A percentile compares a stretch with the other conserved stretches of the same genome.
Evolutionary conservation across 1,140 invertebrate genomes (phyloP).

Genomic region (Pseudachorutes palmiensis): DNA sequence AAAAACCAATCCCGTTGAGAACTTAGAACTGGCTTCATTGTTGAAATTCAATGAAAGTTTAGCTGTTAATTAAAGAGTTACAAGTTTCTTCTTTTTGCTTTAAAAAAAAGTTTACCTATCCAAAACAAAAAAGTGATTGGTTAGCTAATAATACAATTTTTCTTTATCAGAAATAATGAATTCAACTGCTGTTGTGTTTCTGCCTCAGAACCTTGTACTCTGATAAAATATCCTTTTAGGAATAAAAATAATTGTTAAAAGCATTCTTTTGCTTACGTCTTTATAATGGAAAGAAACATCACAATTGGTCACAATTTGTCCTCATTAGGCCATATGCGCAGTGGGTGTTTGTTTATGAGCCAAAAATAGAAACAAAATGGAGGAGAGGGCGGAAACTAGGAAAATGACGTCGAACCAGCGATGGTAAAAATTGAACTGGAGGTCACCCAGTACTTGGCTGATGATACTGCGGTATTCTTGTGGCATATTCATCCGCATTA

Average conservation of each 20-base stretch:
- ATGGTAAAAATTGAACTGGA: conserved; percentile 99
- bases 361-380: conserved; percentile 90
- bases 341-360: conserved; percentile 73
- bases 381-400: conserved; percentile 89
- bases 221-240: no score
- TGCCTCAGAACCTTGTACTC: neutral
- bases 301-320: no score
- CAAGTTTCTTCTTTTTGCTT: no score
- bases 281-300: no score
- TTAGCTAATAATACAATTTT: neutral
- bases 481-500: conserved; percentile 99
- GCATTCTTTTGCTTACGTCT: no score
- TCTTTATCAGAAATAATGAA: neutral
- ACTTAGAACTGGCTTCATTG: conserved; percentile 1
- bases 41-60: neutral
- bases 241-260: no score
- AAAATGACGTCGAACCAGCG: conserved; percentile 99
- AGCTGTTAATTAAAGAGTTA: neutral
- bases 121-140: no score
- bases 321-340: conserved; percentile 38
- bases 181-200: neutral
- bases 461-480: conserved; percentile 94
- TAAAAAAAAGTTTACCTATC: no score
- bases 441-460: conserved; percentile 91
- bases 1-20: no score